These are phyloP conservation scores for Tridacna crocea DNA, from an alignment of 2,888 invertebrate species.

Conservation along the genomic window DNA sequence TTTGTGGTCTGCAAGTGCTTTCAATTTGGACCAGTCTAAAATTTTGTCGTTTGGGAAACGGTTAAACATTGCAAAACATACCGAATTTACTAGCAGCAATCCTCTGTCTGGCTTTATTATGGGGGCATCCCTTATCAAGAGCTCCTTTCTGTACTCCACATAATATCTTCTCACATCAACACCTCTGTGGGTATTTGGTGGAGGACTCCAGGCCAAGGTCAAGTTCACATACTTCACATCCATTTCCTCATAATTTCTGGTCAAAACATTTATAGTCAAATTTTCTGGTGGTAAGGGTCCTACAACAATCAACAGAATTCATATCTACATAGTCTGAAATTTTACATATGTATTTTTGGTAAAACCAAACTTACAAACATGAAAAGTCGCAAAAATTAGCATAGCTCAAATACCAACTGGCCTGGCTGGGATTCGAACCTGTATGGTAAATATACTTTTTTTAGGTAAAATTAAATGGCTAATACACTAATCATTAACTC, in stretches of 20 bases:
- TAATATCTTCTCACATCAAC: slow-evolving; percentile 36
- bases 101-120: slow-evolving; percentile 38
- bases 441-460: no score
- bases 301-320: slow-evolving; percentile 11
- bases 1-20: no score
- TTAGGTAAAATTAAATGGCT: no score
- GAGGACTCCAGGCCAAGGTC: slow-evolving; percentile 40
- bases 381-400: no score
- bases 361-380: no score
- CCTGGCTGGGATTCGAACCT: no score
- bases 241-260: slow-evolving; percentile 21
- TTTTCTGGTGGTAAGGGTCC: slow-evolving; percentile 43
- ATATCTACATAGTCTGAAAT: no score
- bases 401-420: no score
- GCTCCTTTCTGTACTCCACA: slow-evolving; percentile 46
- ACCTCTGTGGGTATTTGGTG: slow-evolving; percentile 31
- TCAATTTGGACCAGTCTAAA: no score
- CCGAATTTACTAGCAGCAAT: slow-evolving; percentile 18
- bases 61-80: slow-evolving; percentile 24
- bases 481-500: no score
- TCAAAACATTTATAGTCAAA: slow-evolving; percentile 26
- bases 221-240: slow-evolving; percentile 37
- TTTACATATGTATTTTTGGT: no score
- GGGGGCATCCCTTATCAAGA: slow-evolving; percentile 21
- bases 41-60: no score